Percentiles rank a stretch among this genome's conserved stretches.
These are phyloP conservation scores for Pteronura brasiliensis DNA, from an alignment of 2,113 vertebrate genomes.

Conservation along the genomic window DNA sequence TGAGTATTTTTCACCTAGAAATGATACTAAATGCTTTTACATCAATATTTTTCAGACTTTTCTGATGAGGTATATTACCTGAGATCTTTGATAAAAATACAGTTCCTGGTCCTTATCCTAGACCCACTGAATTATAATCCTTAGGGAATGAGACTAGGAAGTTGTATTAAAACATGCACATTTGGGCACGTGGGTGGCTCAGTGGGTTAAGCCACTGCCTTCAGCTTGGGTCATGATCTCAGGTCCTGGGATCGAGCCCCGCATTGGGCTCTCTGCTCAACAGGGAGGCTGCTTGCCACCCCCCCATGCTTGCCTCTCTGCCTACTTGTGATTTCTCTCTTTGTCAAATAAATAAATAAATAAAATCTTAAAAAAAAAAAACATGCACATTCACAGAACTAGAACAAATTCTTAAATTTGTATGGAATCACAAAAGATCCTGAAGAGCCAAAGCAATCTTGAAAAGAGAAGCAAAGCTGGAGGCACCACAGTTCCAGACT, in stretches of 20 bases:
- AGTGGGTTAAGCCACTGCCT: too few relatives aligned
- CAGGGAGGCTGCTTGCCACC: too few relatives aligned
- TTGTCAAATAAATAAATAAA: too few relatives aligned
- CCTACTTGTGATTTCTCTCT: too few relatives aligned
- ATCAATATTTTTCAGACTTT: background rate
- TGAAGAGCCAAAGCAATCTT: background rate
- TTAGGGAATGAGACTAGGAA: background rate
- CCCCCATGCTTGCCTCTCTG: too few relatives aligned
- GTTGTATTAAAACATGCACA: background rate
- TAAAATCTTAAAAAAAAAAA: too few relatives aligned
- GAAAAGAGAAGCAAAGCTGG: background rate
- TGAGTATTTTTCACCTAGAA: background rate
- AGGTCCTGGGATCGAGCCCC: too few relatives aligned
- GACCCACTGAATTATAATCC: background rate
- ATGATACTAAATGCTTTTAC: background rate
- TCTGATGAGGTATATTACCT: background rate
- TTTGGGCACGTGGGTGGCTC: background rate
- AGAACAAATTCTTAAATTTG: background rate
- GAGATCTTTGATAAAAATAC: slow-evolving; percentile 22
- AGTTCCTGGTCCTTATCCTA: slow-evolving; percentile 1
- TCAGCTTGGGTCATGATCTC: too few relatives aligned
- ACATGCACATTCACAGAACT: background rate
- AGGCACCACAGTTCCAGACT: background rate
- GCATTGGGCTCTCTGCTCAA: too few relatives aligned
- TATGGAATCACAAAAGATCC: background rate